Evolutionary conservation across 2,888 invertebrate species (phyloP).

Genomic region (Dryobotodes eremita): DNA sequence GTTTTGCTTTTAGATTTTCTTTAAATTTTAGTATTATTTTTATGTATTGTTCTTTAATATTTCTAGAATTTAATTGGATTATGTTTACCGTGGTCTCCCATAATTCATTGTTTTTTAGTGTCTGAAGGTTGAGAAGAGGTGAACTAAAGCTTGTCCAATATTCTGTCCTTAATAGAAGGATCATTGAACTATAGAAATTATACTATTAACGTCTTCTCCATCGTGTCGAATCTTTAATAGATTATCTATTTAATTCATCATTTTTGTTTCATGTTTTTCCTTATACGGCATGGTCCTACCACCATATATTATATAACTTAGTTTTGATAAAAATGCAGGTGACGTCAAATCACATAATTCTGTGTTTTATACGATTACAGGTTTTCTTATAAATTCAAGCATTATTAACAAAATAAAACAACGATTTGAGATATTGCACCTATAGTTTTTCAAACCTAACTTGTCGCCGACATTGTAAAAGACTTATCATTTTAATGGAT

Average conservation of each 20-base stretch:
- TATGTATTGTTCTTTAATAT: neutral
- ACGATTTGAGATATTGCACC: neutral
- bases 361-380: neutral
- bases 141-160: neutral
- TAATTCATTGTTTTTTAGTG: neutral
- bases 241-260: neutral
- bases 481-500: neutral
- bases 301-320: neutral
- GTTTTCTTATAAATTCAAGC: conserved; percentile 1
- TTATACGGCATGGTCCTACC: too few species aligned
- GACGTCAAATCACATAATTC: conserved; percentile 3
- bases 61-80: neutral
- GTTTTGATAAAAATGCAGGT: neutral
- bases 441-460: conserved; percentile 6
- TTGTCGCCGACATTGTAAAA: neutral
- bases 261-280: neutral
- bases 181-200: neutral
- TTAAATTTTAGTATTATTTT: neutral
- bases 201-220: neutral
- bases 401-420: neutral
- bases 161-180: neutral
- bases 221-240: neutral
- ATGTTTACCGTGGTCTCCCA: neutral
- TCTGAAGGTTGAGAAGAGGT: neutral
- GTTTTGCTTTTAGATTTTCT: conserved; percentile 1